Evolutionary conservation across 2,888 invertebrate genomes (phyloP).

Genomic region (Marasmarcha lunaedactyla): DNA sequence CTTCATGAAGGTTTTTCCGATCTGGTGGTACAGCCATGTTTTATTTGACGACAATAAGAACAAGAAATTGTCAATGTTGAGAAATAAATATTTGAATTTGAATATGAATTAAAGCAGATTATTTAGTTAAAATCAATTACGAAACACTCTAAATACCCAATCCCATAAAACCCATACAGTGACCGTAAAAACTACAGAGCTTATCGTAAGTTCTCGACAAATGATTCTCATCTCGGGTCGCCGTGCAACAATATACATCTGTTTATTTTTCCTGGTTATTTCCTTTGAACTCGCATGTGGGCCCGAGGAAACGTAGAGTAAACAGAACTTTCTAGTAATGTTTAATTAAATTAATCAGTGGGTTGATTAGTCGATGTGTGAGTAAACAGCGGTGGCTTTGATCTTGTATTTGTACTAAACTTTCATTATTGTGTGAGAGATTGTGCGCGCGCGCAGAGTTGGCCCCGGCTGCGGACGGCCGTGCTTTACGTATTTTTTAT

Average conservation of each 20-base stretch:
- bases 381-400: slow-evolving; percentile 62
- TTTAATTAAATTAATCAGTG: slow-evolving; percentile 71
- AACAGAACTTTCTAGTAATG: slow-evolving; percentile 70
- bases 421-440: slow-evolving; percentile 36
- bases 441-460: not conserved
- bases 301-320: slow-evolving; percentile 66
- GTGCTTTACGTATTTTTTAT: no score
- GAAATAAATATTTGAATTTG: no score
- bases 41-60: no score
- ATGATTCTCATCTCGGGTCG: not conserved
- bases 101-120: no score
- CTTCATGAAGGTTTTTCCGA: no score
- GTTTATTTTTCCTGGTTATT: slow-evolving; percentile 57
- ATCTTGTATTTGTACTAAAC: slow-evolving; percentile 49
- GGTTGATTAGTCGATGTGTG: slow-evolving; percentile 65
- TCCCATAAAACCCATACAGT: no score
- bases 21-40: no score
- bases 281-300: slow-evolving; percentile 69
- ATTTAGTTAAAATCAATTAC: no score
- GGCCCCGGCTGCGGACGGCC: no score
- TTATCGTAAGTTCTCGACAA: not conserved
- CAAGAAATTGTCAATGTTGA: no score
- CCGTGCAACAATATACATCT: slow-evolving; percentile 16
- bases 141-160: no score
- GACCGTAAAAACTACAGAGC: no score